Evolutionary conservation across 2,888 invertebrate genomes (phyloP), one percentile per base, ranked within the genome.

Genomic region (Seira sanloemensis): DNA sequence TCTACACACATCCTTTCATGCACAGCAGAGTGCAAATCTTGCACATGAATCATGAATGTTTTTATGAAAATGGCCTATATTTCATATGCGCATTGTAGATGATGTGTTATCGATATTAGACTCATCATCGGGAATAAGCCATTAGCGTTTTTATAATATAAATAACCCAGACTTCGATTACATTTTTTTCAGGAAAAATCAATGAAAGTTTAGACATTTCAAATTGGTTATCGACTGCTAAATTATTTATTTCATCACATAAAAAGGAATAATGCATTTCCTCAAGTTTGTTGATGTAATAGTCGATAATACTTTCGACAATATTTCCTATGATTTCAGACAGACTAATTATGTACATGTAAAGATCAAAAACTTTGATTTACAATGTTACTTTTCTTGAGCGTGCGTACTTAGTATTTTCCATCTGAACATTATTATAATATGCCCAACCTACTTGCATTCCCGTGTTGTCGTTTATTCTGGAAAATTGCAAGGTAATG

Each of bases 211-310:
- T 16, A 71, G 23, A 71, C 24, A 50, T 23, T 7, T 50, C 5
- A 26, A n/a, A n/a, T n/a, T n/a, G n/a, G n/a, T 37, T 27, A 19
- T 0, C 1, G 50, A 24, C 21, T 50, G 25, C 7, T 50, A 50
- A 71, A 71, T 50, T 71, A 50, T 71, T 26, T 71, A 71, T 50
- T 37, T 71, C 50, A 50, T 37, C 46, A 46, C 26, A 66, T 25
- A 21, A 71, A n/a, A 46, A 71, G 24, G 50, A 37, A 18, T 21
- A 71, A 71, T 68, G n/a, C n/a, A 71, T 71, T 68, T 68, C 26
- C 46, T 2, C 27, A 68, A n/a, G 27, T 4, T 1, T 24, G 27
- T 19, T 68, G 27, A 9, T n/a, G 21, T 46, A 9, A 1, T n/a
- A 27, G n/a, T 50, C 21, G 12, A 71, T 21, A 37, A 23, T 37